Conservation (phyloP, 2,797 vertebrate genomes). For the Phoebastria nigripes region DNA sequence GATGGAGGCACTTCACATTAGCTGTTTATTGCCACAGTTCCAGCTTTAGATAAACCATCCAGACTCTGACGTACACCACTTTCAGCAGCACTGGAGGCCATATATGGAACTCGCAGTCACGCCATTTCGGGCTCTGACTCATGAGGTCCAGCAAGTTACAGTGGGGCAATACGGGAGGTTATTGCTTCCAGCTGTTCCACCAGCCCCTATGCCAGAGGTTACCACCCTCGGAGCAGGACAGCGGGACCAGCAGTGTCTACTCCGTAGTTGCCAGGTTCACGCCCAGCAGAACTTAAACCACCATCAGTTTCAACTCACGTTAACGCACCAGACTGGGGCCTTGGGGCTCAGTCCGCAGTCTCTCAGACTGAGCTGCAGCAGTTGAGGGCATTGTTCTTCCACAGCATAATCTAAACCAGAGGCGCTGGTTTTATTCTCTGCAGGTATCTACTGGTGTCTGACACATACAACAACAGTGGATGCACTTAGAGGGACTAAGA, state of each 20-base stretch:
- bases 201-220: neutral
- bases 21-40: neutral
- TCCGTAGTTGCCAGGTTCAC: neutral
- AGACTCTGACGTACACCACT: neutral
- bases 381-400: neutral
- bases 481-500: neutral
- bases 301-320: fast-evolving
- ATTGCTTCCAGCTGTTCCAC: constrained; percentile 26
- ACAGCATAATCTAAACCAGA: neutral
- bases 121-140: neutral
- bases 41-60: neutral
- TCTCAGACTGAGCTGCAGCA: neutral
- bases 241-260: neutral
- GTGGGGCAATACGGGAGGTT: neutral
- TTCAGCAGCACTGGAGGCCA: neutral
- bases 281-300: neutral
- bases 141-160: neutral
- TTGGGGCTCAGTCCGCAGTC: neutral
- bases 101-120: neutral
- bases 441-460: neutral
- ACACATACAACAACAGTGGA: neutral
- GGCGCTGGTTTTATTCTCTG: neutral
- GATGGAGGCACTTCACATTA: neutral
- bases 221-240: neutral
- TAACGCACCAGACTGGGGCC: neutral